Evolutionary conservation across 2,113 vertebrate genomes (phyloP).

Genomic region (Callocephalon fimbriatum): DNA sequence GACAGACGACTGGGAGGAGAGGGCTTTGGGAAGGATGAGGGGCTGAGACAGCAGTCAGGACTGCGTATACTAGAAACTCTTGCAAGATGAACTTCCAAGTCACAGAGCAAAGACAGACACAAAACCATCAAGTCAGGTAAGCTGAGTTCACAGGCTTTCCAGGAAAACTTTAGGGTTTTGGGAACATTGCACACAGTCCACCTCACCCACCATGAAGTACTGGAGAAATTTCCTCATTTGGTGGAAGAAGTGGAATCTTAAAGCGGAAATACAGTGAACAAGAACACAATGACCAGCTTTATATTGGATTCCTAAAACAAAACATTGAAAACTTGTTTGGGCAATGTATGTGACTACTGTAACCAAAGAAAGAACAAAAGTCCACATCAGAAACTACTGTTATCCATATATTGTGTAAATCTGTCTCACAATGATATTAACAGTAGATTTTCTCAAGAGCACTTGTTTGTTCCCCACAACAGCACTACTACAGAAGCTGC

Average conservation of each 20-base stretch:
- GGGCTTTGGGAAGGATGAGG: neutral
- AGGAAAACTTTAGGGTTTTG: neutral
- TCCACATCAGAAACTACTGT: neutral
- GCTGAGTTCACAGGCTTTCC: neutral
- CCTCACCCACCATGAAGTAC: neutral
- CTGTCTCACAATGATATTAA: neutral
- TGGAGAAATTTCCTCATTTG: neutral
- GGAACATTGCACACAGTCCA: neutral
- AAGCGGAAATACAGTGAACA: neutral
- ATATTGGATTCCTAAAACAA: neutral
- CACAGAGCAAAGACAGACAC: neutral
- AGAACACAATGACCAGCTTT: neutral
- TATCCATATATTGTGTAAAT: neutral
- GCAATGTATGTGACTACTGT: neutral
- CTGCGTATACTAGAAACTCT: neutral
- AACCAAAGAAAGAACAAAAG: neutral
- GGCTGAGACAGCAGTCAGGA: rapidly evolving
- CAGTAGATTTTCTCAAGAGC: neutral
- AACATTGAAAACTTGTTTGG: neutral
- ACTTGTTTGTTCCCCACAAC: neutral
- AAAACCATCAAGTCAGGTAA: neutral
- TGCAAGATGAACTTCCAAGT: neutral
- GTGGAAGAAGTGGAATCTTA: neutral
- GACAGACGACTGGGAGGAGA: neutral
- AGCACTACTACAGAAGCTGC: neutral